Evolutionary conservation across 2,113 vertebrate genomes (phyloP), one percentile per base, ranked within the genome.

Genomic region (Apus apus): DNA sequence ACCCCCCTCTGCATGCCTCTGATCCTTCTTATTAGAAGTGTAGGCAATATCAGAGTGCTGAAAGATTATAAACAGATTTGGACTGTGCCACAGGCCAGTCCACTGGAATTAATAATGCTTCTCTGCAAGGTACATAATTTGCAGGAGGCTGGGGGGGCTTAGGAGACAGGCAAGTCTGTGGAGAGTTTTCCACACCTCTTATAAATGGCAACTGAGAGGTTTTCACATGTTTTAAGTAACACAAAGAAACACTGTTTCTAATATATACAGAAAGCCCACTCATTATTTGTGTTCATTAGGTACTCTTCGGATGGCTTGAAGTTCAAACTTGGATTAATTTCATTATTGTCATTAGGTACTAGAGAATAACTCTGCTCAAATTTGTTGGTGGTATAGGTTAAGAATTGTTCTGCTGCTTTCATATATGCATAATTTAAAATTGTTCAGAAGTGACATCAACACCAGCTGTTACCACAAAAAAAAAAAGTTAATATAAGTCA

Each of bases 51-150:
- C 64, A 76, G 72, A 94, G 87, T 89, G 93, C 82, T 93, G 92
- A 95, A 91, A 93, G 96, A 97, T 96, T 95, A 89, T 92, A 97
- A 97, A 90, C 94, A 96, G 91, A 89, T 94, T 96, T 80, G 60
- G 75, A 84, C 23, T n/a, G 40, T 64, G 88, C 82, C 77, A 93
- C 91, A 96, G 74, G 92, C 87, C 90, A 94, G 81, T 93, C 91
- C 85, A 77, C 94, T 96, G 96, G 85, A 97, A 97, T 94, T 96
- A 97, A 97, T 92, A 93, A 92, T 65, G 85, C 34, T 93, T 92
- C 95, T 73, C 81, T 78, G 38, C 77, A 91, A 96, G 83, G 87
- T 64, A 92, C 51, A 22, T 62, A 62, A 89, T 86, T 90, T 85
- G 67, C 62, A 89, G 90, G 78, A 95, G 38, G 51, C 54, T 68